A percentile compares a stretch with the other conserved stretches of the same genome.
Evolutionary conservation across 2,797 vertebrate species (phyloP).

Genomic region (Pantherophis vulpinus): DNA sequence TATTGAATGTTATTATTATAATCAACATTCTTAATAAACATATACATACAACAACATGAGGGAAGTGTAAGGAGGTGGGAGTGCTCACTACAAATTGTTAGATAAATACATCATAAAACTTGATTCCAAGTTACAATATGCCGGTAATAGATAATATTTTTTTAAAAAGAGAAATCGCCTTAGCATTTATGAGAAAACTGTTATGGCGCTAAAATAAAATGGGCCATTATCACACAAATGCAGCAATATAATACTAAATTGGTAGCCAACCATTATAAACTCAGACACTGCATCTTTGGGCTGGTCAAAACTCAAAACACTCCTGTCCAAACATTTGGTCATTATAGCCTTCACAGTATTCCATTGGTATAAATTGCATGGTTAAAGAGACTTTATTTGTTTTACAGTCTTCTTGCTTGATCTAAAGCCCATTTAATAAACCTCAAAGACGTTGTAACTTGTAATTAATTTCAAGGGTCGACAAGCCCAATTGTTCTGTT

Average conservation of each 20-base stretch:
- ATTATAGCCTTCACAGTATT: neutral
- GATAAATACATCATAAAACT: neutral
- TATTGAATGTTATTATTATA: neutral
- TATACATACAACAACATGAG: neutral
- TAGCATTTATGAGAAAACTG: neutral
- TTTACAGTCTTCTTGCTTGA: neutral
- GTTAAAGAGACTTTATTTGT: constrained; percentile 5
- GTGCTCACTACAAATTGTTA: neutral
- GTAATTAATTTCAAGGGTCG: constrained; percentile 26
- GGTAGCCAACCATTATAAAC: neutral
- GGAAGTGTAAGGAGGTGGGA: neutral
- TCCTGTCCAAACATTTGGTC: neutral
- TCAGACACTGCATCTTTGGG: neutral
- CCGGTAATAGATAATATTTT: neutral
- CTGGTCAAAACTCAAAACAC: neutral
- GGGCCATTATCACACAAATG: neutral
- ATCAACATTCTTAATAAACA: neutral
- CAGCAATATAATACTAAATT: neutral
- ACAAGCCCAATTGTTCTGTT: constrained; percentile 48
- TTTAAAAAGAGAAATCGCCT: neutral
- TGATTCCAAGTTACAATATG: neutral
- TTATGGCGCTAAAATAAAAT: neutral
- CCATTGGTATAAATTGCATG: neutral
- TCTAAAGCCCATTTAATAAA: neutral
- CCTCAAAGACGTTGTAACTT: constrained; percentile 25